Percentiles rank a stretch among this genome's conserved stretches.
Evolutionary conservation across 2,797 vertebrate genomes (phyloP).

Genomic region (Chromis chromis): DNA sequence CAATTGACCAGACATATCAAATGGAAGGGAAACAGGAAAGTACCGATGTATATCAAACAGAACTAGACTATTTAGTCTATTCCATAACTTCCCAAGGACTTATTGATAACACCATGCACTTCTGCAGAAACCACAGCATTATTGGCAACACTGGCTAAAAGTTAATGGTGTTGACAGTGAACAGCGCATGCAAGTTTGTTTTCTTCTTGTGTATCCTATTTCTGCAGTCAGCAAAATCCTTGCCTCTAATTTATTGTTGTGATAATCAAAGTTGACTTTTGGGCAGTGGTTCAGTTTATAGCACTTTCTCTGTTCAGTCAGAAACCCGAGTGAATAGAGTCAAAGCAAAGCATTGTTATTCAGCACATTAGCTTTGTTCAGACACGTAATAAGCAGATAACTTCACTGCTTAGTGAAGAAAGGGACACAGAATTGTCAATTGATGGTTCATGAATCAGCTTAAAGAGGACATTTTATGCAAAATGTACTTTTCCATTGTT

Average conservation of each 20-base stretch:
- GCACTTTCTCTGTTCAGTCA: not conserved
- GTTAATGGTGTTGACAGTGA: not conserved
- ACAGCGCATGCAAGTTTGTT: not conserved
- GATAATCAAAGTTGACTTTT: constrained; percentile 13
- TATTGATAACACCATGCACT: constrained; percentile 55
- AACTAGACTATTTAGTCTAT: constrained; percentile 76
- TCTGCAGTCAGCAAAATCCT: not conserved
- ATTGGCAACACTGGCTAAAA: constrained; percentile 21
- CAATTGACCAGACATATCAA: constrained; percentile 65
- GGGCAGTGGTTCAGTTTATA: not conserved
- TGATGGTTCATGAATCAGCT: not conserved
- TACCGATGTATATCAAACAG: constrained; percentile 58
- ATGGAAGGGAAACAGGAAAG: constrained; percentile 45
- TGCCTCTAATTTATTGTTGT: not conserved
- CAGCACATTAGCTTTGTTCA: constrained; percentile 1
- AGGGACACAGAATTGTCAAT: not conserved
- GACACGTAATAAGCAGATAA: constrained; percentile 1
- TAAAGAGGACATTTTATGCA: not conserved
- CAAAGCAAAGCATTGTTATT: not conserved
- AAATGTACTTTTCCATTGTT: too few species aligned
- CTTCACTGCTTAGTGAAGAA: not conserved
- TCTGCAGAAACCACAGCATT: constrained; percentile 43
- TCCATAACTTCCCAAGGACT: constrained; percentile 66
- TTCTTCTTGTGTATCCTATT: constrained; percentile 1
- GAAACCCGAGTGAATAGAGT: constrained; percentile 3